Conservation (phyloP, 2,888 invertebrate species). For the Campopleginae sp. region DNA sequence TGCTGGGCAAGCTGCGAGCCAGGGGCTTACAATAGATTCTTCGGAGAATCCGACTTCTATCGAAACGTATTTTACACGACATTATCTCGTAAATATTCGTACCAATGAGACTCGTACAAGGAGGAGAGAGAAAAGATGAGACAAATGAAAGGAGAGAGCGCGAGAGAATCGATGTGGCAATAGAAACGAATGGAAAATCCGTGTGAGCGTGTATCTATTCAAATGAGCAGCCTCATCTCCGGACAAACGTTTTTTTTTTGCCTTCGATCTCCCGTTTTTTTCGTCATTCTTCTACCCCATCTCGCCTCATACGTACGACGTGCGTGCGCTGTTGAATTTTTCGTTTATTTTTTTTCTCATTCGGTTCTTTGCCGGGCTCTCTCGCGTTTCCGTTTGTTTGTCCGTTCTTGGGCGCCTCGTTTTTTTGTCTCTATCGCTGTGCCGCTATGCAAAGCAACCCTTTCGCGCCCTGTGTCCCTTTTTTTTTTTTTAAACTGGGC, state of each 20-base stretch:
- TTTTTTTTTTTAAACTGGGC: slow-evolving; percentile 67
- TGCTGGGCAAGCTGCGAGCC: slow-evolving; percentile 23
- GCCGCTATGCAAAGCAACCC: slow-evolving; percentile 80
- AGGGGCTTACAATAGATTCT: slow-evolving; percentile 12
- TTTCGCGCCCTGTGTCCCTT: slow-evolving; percentile 75
- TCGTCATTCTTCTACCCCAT: slow-evolving; percentile 58
- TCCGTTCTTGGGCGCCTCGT: slow-evolving; percentile 72
- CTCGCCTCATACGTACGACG: slow-evolving; percentile 54
- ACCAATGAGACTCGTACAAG: slow-evolving; percentile 16
- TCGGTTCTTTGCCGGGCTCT: slow-evolving; percentile 68
- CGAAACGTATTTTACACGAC: slow-evolving; percentile 18
- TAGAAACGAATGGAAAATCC: slow-evolving; percentile 56
- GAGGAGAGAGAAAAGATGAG: slow-evolving; percentile 11
- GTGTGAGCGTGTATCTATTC: slow-evolving; percentile 75
- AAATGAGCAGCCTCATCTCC: slow-evolving; percentile 77
- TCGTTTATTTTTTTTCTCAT: slow-evolving; percentile 73
- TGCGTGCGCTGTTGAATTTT: slow-evolving; percentile 66
- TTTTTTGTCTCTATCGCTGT: slow-evolving; percentile 67
- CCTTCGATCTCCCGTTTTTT: slow-evolving; percentile 47
- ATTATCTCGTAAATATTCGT: slow-evolving; percentile 44
- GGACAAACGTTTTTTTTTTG: slow-evolving; percentile 41
- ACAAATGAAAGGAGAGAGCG: not conserved
- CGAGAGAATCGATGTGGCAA: slow-evolving; percentile 3
- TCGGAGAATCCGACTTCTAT: slow-evolving; percentile 9
- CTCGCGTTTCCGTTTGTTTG: slow-evolving; percentile 81